phyloP scores from a whole-genome alignment of 2,113 vertebrate species.

The Callaeas wilsoni region DNA sequence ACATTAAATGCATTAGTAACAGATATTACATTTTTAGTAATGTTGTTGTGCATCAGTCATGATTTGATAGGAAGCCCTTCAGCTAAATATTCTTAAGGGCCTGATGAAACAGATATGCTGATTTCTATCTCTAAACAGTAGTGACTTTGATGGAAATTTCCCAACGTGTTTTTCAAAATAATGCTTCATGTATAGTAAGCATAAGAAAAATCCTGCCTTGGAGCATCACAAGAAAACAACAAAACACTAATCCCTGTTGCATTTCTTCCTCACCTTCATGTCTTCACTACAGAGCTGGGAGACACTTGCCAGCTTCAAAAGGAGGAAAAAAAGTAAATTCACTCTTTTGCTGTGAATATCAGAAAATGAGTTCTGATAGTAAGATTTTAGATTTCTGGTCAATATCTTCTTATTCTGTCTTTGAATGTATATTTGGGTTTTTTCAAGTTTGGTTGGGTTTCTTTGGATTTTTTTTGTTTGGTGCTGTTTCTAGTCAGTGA shows the following conservation, averaged over 20 bases:
- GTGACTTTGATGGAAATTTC: neutral
- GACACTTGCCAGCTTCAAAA: neutral
- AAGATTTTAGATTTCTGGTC: neutral
- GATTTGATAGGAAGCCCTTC: neutral
- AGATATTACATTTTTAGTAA: neutral
- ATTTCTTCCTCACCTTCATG: neutral
- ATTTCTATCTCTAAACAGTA: neutral
- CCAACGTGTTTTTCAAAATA: neutral
- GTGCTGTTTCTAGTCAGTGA: neutral
- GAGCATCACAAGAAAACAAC: neutral
- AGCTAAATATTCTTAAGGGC: neutral
- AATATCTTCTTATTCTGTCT: neutral
- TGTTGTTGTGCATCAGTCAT: neutral
- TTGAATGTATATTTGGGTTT: neutral
- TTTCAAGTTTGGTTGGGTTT: neutral
- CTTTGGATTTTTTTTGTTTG: neutral
- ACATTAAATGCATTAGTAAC: neutral
- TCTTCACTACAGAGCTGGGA: neutral
- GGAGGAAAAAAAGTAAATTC: neutral
- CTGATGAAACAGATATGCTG: neutral
- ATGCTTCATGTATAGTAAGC: neutral
- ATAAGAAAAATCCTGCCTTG: neutral
- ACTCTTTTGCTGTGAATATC: neutral
- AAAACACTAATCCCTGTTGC: neutral
- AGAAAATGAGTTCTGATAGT: neutral